Conservation (phyloP, 2,797 vertebrate species). For the Sebastes matsubarae region DNA sequence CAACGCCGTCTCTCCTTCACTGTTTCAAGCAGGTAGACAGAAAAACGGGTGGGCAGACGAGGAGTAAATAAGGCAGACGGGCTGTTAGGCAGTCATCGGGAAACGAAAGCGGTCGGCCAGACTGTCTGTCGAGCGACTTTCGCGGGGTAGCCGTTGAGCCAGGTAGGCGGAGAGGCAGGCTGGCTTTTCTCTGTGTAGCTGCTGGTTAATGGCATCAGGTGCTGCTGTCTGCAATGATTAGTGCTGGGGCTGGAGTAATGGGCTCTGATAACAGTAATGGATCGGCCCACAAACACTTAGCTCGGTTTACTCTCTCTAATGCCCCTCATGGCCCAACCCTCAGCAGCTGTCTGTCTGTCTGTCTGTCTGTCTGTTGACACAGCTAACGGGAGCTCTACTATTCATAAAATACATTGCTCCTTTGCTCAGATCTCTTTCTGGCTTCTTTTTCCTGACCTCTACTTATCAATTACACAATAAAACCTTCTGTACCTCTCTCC, state of each 20-base stretch:
- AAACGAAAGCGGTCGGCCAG: conserved; percentile 24
- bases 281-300: conserved; percentile 83
- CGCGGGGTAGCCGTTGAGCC: conserved; percentile 25
- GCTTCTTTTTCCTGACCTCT: neutral
- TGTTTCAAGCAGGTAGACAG: conserved; percentile 25
- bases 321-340: conserved; percentile 73
- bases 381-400: conserved; percentile 27
- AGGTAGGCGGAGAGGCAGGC: conserved; percentile 51
- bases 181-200: conserved; percentile 50
- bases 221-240: conserved; percentile 82
- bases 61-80: conserved; percentile 52
- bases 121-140: conserved; percentile 15
- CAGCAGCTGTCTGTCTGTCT: conserved; percentile 70
- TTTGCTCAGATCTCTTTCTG: neutral
- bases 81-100: conserved; percentile 18
- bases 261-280: conserved; percentile 85
- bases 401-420: conserved; percentile 39
- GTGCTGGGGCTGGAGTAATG: conserved; percentile 78
- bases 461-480: conserved; percentile 5
- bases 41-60: conserved; percentile 31
- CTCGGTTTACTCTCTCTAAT: conserved; percentile 83
- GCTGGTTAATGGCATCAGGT: conserved; percentile 83
- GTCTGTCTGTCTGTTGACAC: conserved; percentile 45
- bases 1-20: neutral
- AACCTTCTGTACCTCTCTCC: neutral